Percentiles rank a stretch among this genome's conserved stretches.
Conservation (phyloP, 2,113 vertebrate species). For the human (Homo sapiens) region GRCh38 chrX:97794001-97794500, state of each 20-base stretch:
- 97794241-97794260: not conserved
- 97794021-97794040: slow-evolving; percentile 52
- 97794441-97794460: not conserved
- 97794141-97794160: slow-evolving; percentile 66
- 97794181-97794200: slow-evolving; percentile 32
- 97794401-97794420: not conserved
- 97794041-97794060: slow-evolving; percentile 19
- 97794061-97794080: slow-evolving; percentile 52
- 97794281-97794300: not conserved
- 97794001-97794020: slow-evolving; percentile 48
- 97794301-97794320: not conserved
- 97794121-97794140: slow-evolving; percentile 38
- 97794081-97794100: slow-evolving; percentile 33
- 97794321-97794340: not conserved
- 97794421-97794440: not conserved
- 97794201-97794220: not conserved
- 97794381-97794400: not conserved
- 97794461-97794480: not conserved
- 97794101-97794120: slow-evolving; percentile 22
- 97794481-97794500: not conserved
- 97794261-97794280: not conserved
- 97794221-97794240: slow-evolving; percentile 21
- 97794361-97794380: not conserved
- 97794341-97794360: not conserved
- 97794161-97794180: slow-evolving; percentile 37